Evolutionary conservation across 2,888 invertebrate genomes (phyloP), one percentile per base, ranked within the genome.

Genomic region (Fabriciana adippe): DNA sequence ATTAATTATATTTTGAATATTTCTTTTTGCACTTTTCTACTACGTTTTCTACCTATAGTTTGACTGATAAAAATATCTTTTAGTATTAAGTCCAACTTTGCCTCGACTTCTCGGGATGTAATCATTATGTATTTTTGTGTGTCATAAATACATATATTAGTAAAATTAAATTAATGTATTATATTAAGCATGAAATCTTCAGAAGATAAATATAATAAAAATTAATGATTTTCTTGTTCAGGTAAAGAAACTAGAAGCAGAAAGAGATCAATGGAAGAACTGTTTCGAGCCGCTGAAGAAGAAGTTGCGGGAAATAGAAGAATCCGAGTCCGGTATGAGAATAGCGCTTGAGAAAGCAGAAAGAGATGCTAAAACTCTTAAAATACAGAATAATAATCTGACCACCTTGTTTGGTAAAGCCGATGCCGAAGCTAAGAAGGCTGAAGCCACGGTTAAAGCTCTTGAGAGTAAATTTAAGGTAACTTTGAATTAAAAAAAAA

Each of bases 271-370:
- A 80, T 95, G 74, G 92, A 95, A 82, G 87, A 92, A 78, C 86
- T 93, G 76, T 75, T 90, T 84, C 76, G 94, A 80, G 79, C 94
- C 79, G 77, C 86, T 87, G 76, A 94, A 81, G 86, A 92, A 77
- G 78, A 94, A 94, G 74, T 89, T 95, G 35, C 86, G 87, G 53
- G 94, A 94, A 76, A 78, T 95, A 41, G 94, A 94, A 78, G 94
- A 95, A 66, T 86, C 93, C 0, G 95, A 95, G 73, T 88, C 92
- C 0, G 90, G 90, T 0, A 86, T 94, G 70, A 91, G 93, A 66
- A 87, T 92, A 71, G 92, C 94, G 50, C 77, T 94, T 59, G 93
- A 93, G 67, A 93, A 93, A 68, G 82, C 94, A 0, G 93, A 93
- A 53, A 92, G 94, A 56, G 94, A 95, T 65, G 87, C 93, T 31